Evolutionary conservation across 2,888 invertebrate genomes (phyloP).

Genomic region (Leptopilina syphax): DNA sequence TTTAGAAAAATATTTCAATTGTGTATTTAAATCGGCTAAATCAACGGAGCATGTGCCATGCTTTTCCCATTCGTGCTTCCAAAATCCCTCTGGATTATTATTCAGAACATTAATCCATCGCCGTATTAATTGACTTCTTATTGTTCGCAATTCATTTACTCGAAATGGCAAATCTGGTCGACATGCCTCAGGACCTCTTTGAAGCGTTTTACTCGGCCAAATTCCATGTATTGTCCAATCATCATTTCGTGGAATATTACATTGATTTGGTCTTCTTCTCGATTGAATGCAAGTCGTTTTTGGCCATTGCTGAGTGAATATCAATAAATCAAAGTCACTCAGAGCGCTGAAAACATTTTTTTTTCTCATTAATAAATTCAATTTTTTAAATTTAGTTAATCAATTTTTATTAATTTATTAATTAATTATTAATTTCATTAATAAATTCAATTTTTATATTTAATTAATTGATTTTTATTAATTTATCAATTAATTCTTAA

Average conservation of each 20-base stretch:
- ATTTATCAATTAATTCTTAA: no score
- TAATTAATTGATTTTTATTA: no score
- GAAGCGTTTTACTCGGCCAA: neutral
- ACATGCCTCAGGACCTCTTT: neutral
- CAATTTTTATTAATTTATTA: no score
- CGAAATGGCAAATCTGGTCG: neutral
- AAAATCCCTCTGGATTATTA: conserved; percentile 78
- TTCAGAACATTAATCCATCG: conserved; percentile 87
- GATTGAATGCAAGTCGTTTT: conserved; percentile 84
- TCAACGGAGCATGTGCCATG: conserved; percentile 18
- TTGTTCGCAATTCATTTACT: conserved; percentile 77
- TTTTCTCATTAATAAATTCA: neutral
- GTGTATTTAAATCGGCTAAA: neutral
- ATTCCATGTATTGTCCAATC: conserved; percentile 86
- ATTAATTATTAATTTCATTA: neutral
- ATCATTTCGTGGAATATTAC: conserved; percentile 82
- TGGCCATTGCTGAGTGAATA: conserved; percentile 91
- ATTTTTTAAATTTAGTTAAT: neutral
- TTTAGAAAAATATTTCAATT: conserved; percentile 30
- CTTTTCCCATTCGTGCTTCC: conserved; percentile 12
- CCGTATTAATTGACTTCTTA: conserved; percentile 79
- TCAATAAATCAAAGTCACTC: conserved; percentile 83
- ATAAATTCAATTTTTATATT: neutral
- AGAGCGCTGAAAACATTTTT: neutral
- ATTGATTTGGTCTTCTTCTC: conserved; percentile 80